phyloP scores from a whole-genome alignment of 2,113 vertebrate genomes.

The Hoplias malabaricus region DNA sequence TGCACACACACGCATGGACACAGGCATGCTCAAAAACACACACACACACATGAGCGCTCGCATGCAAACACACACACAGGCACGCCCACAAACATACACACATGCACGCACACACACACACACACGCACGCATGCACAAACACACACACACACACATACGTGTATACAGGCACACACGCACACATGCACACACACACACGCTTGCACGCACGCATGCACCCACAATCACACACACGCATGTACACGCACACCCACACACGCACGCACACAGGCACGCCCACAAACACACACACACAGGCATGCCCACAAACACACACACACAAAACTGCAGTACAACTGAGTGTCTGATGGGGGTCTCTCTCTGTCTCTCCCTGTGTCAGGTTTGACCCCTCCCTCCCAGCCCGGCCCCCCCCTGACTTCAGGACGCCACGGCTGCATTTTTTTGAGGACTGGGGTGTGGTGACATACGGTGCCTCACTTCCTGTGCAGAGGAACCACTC shows the following conservation, averaged over 20 bases:
- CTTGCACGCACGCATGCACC: too few relatives aligned
- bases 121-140: conserved; percentile 43
- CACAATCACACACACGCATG: conserved; percentile 39
- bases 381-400: conserved; percentile 86
- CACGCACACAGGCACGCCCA: conserved; percentile 46
- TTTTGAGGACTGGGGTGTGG: conserved; percentile 98
- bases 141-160: not conserved
- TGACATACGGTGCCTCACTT: conserved; percentile 89
- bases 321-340: not conserved
- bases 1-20: too few relatives aligned
- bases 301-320: conserved; percentile 41
- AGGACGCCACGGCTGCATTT: conserved; percentile 84
- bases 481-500: conserved; percentile 83
- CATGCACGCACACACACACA: conserved; percentile 42
- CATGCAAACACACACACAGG: conserved; percentile 82
- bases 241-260: too few relatives aligned
- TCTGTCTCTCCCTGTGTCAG: conserved; percentile 63
- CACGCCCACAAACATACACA: not conserved
- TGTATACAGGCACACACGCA: too few relatives aligned
- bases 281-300: not conserved
- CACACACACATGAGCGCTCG: conserved; percentile 65
- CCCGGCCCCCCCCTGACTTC: conserved; percentile 85
- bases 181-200: conserved; percentile 37
- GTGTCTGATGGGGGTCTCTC: not conserved
- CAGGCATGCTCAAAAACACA: too few relatives aligned